A percentile compares a stretch with the other conserved stretches of the same genome.
Conservation (phyloP, 2,888 invertebrate genomes). For the Drosophila picticornis region DNA sequence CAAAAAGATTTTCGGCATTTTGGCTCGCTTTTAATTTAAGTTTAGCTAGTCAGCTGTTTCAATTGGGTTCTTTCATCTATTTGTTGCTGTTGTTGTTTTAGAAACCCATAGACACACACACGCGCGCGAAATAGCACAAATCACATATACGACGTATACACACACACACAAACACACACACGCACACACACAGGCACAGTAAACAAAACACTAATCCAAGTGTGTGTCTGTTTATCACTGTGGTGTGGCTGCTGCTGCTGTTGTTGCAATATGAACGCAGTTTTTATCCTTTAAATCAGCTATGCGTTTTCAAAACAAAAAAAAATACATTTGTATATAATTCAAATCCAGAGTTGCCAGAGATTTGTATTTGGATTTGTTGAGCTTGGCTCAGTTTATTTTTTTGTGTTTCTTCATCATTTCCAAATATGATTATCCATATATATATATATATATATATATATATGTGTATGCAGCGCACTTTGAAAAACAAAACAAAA, state of each 20-base stretch:
- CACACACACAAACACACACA: slow-evolving; percentile 3
- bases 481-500: slow-evolving; percentile 60
- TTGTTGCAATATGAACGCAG: slow-evolving; percentile 41
- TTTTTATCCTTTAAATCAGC: slow-evolving; percentile 24
- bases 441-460: neutral
- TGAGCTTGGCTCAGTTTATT: slow-evolving; percentile 66
- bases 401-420: slow-evolving; percentile 76
- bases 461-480: slow-evolving; percentile 17
- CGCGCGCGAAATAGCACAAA: slow-evolving; percentile 23
- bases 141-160: slow-evolving; percentile 19
- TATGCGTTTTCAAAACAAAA: slow-evolving; percentile 24
- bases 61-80: slow-evolving; percentile 26
- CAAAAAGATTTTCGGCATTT: slow-evolving; percentile 96
- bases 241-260: slow-evolving; percentile 35
- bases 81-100: slow-evolving; percentile 17
- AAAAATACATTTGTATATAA: slow-evolving; percentile 31
- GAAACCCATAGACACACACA: slow-evolving; percentile 13
- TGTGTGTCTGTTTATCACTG: slow-evolving; percentile 74
- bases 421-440: slow-evolving; percentile 33
- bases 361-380: slow-evolving; percentile 36
- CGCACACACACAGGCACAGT: slow-evolving; percentile 49
- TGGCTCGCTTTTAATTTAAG: slow-evolving; percentile 32
- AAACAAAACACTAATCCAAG: slow-evolving; percentile 83
- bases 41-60: slow-evolving; percentile 17
- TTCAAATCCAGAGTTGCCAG: slow-evolving; percentile 13